Base-by-base conservation (phyloP, 2,888 invertebrate genomes). In the Tenthredo livida region DNA sequence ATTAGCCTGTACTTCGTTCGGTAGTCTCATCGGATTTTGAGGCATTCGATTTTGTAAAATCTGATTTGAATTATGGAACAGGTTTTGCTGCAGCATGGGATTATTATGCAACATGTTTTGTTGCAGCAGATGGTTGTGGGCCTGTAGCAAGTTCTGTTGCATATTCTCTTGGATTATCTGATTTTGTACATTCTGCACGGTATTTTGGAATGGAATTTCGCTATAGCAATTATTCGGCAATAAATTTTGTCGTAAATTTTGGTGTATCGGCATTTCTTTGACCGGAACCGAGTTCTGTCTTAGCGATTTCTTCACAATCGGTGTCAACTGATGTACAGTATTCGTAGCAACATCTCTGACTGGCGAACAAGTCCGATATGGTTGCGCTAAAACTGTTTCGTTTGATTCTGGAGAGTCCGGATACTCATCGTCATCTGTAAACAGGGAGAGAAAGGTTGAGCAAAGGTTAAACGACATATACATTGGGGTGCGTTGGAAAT, bases 111-210 rank as follows among this genome's bases (percentile, higher is more conserved):
- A 58, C 47, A 86, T 83, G 73, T 89, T 89, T 78, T 88, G 89
- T 7, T 87, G 88, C 58, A 87, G 85, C 25, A 87, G 33, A 4
- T 89, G 89, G 83, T 90, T 88, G 21, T 86, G 87, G 86, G 87
- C 78, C 84, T 91, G 91, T 29, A 91, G 47, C 4, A 89, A 37
- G 84, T 91, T 91, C 50, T 91, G 92, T 10, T 93, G 92, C 93
- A 93, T 93, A 58, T 92, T 93, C 67, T 93, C 93, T 82, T 93
- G 93, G 70, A 93, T 93, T 86, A 93, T 93, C 65, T 93, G 93
- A 89, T 93, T 93, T 65, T 93, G 92, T 5, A 93, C 93, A 85
- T 93, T 93, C 83, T 93, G 93, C 1, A 93, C 93, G 0, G 92
- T 88, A 83, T 93, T 93, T 86, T 93, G 93, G 80, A 89, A 89